phyloP scores from a whole-genome alignment of 2,888 invertebrate species.

The Tineola bisselliella region DNA sequence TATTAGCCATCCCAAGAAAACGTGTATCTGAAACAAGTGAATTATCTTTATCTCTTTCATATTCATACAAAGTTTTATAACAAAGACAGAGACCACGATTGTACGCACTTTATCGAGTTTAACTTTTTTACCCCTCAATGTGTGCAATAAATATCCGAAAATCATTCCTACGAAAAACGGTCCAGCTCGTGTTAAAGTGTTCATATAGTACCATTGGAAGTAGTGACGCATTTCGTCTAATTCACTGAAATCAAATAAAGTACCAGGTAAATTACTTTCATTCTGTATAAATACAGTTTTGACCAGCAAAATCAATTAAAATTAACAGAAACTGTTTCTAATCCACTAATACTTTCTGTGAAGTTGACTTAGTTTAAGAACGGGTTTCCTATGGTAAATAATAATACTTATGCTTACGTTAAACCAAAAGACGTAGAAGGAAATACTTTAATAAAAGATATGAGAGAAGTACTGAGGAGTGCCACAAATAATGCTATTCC shows the following conservation, averaged over 20 bases:
- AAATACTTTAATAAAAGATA: constrained; percentile 39
- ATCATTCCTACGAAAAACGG: constrained; percentile 44
- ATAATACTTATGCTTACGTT: constrained; percentile 34
- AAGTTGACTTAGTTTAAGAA: no score
- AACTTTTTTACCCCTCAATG: constrained; percentile 29
- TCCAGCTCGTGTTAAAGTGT: constrained; percentile 35
- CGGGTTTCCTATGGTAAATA: no score
- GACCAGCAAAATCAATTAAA: no score
- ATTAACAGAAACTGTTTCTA: no score
- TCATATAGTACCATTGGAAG: constrained; percentile 30
- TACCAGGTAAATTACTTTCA: no score
- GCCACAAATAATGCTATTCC: constrained; percentile 19
- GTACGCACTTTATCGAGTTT: constrained; percentile 28
- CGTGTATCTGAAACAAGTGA: constrained; percentile 26
- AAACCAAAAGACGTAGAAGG: constrained; percentile 36
- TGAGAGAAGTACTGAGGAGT: constrained; percentile 26
- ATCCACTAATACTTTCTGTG: no score
- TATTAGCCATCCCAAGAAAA: constrained; percentile 28
- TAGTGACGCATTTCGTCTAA: constrained; percentile 15
- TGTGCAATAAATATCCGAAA: constrained; percentile 35
- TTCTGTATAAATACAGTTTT: no score
- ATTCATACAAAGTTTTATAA: no score
- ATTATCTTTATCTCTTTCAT: background rate
- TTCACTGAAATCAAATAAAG: constrained; percentile 22
- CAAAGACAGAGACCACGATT: no score